These are phyloP conservation scores for Chrysodeixis includens DNA, from an alignment of 2,888 invertebrate genomes.

Conservation along the genomic window DNA sequence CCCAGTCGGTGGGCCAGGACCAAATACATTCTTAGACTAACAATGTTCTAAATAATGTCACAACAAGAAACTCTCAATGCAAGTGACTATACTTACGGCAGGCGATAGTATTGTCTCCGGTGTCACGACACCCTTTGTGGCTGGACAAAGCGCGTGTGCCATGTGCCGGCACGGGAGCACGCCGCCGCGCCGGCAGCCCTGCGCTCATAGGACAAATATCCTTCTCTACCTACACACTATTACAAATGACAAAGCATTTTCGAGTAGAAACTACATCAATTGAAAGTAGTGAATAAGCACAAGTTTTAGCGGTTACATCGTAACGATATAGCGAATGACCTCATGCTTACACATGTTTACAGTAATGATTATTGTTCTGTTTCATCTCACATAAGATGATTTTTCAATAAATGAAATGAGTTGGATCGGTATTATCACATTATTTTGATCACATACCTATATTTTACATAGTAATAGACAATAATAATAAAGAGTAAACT, in stretches of 20 bases:
- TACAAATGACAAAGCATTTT: not conserved
- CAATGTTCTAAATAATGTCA: not conserved
- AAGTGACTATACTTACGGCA: constrained; percentile 15
- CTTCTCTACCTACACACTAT: no score
- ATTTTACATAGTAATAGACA: no score
- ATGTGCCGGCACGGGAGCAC: no score
- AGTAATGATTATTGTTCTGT: no score
- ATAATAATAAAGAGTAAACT: no score
- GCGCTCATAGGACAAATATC: no score
- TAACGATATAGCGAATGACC: not conserved
- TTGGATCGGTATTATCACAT: no score
- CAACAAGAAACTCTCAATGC: not conserved
- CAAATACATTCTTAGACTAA: not conserved
- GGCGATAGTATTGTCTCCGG: not conserved
- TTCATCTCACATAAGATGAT: not conserved
- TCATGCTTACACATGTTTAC: not conserved
- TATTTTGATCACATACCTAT: no score
- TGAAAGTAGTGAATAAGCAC: not conserved
- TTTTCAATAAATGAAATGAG: not conserved
- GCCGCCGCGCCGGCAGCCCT: no score
- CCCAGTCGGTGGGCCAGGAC: not conserved
- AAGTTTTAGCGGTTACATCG: not conserved
- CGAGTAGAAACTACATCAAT: not conserved
- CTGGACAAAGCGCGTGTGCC: not conserved
- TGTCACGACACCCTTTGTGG: not conserved